Percentiles rank a stretch among this genome's conserved stretches.
Conservation (phyloP, 2,113 vertebrate species). For the Scatophagus argus region DNA sequence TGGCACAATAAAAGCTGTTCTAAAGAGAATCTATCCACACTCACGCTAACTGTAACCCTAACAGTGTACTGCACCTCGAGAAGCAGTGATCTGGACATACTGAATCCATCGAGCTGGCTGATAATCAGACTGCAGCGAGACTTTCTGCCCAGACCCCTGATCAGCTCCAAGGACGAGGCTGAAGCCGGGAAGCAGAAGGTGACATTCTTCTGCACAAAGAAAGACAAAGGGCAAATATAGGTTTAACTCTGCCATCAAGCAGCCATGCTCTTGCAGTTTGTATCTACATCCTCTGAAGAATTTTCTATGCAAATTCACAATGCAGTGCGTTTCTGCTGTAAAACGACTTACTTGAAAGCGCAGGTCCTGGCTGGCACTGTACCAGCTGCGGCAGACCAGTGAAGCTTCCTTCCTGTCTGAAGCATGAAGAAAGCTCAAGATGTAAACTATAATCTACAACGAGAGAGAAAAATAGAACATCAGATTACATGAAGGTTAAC, state of each 20-base stretch:
- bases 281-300: not conserved
- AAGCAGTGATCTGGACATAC: constrained; percentile 81
- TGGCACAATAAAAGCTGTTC: not conserved
- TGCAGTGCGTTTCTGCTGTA: not conserved
- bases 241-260: not conserved
- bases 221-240: not conserved
- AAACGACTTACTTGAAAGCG: constrained; percentile 82
- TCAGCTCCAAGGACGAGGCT: constrained; percentile 80
- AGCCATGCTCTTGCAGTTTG: not conserved
- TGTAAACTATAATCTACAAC: constrained; percentile 86
- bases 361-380: constrained; percentile 85
- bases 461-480: constrained; percentile 2
- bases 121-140: constrained; percentile 81
- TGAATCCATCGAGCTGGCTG: constrained; percentile 85
- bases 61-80: constrained; percentile 65
- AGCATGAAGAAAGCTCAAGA: constrained; percentile 87
- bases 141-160: constrained; percentile 77
- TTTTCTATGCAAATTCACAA: not conserved
- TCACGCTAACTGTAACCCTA: not conserved
- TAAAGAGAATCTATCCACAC: not conserved
- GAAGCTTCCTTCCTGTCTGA: constrained; percentile 90
- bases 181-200: constrained; percentile 86
- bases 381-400: constrained; percentile 87
- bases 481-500: not conserved
- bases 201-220: constrained; percentile 77